phyloP scores from a whole-genome alignment of 2,113 vertebrate genomes.

The Protobothrops mucrosquamatus region DNA sequence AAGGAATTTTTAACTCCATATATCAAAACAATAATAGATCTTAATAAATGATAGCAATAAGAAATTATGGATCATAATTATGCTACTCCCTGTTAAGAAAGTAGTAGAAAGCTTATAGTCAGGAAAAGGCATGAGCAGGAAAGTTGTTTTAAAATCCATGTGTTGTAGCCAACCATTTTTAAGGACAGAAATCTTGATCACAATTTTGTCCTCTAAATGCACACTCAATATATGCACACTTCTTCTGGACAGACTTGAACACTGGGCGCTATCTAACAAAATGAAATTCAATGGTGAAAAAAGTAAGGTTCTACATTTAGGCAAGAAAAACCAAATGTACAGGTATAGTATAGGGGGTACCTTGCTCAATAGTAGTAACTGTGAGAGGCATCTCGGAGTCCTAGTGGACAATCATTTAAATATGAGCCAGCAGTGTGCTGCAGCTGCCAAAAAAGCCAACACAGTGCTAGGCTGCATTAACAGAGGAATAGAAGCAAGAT shows the following conservation, averaged over 20 bases:
- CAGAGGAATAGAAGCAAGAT: too few species aligned
- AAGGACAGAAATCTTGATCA: not conserved
- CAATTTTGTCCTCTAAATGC: not conserved
- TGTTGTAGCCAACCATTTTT: not conserved
- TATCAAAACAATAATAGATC: not conserved
- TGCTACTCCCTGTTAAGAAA: not conserved
- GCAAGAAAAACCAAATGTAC: too few species aligned
- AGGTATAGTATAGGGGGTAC: too few species aligned
- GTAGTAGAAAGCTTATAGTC: not conserved
- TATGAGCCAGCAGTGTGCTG: too few species aligned
- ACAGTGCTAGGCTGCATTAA: too few species aligned
- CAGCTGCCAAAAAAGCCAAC: too few species aligned
- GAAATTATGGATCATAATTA: not conserved
- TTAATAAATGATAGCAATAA: not conserved
- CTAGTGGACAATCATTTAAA: too few species aligned
- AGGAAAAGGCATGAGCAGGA: not conserved
- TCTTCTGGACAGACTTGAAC: not conserved
- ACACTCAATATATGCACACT: not conserved
- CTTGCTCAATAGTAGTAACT: too few species aligned
- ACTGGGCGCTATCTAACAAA: too few species aligned
- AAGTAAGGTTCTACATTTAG: too few species aligned
- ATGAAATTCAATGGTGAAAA: too few species aligned
- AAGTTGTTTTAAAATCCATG: not conserved
- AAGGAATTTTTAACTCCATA: not conserved
- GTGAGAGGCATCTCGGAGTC: too few species aligned